phyloP scores from a whole-genome alignment of 2,113 vertebrate species.

The Aramus guarauna region DNA sequence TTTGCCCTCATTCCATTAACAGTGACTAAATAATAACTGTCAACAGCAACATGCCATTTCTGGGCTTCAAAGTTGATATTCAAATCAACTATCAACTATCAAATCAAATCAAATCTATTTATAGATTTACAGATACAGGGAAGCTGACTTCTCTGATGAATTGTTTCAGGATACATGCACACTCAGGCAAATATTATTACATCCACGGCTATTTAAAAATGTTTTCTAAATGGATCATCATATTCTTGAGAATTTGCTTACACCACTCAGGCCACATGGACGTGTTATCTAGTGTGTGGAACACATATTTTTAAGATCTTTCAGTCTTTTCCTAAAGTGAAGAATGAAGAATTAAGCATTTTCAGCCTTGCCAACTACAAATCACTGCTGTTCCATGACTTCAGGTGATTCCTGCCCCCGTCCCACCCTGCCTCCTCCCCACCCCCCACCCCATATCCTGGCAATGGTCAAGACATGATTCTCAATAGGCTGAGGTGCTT shows the following conservation, averaged over 20 bases:
- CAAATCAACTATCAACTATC: neutral
- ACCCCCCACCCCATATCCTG: too few species aligned
- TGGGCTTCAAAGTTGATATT: neutral
- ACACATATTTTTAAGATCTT: neutral
- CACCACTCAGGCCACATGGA: fast-evolving
- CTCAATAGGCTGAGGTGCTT: neutral
- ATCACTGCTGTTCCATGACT: neutral
- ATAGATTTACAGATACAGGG: neutral
- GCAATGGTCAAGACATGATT: fast-evolving
- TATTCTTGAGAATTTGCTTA: neutral
- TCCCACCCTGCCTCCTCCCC: too few species aligned
- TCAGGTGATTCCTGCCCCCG: neutral
- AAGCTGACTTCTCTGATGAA: neutral
- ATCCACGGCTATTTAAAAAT: neutral
- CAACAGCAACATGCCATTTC: neutral
- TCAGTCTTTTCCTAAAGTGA: neutral
- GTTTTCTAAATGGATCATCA: neutral
- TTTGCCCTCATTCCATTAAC: neutral
- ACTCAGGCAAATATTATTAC: neutral
- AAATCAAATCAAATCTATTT: too few species aligned
- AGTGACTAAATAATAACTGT: neutral
- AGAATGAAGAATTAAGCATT: neutral
- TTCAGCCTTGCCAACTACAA: neutral
- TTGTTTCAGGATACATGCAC: neutral
- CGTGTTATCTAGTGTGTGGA: neutral